Base-by-base conservation (phyloP, 2,797 vertebrate genomes). In the Columba guinea region DNA sequence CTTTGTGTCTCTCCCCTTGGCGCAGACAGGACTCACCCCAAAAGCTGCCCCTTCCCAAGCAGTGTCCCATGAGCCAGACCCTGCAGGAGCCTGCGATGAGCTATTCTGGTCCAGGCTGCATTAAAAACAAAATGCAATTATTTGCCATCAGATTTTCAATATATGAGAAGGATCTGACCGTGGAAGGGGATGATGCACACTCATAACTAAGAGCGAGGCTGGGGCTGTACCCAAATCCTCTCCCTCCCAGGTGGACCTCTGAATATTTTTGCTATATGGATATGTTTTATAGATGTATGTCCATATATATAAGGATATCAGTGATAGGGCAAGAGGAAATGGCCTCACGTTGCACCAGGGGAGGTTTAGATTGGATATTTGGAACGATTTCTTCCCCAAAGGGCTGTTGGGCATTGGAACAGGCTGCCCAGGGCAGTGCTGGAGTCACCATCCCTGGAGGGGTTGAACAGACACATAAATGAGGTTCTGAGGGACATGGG, bases 11-110 rank as follows among this genome's bases (percentile, higher is more conserved):
- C 16, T 60, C 56, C 63, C 51, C 26, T 32, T 24, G 26, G 56
- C 7, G 2, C 62, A 70, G 28, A 35, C 90, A 75, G 56, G 27
- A 21, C n/a, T 89, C 27, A 1, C n/a, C 74, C 84, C 84, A 79
- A n/a, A 82, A 93, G 27, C 26, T 89, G 26, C 71, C 20, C 56
- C 65, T 88, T 63, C 15, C 92, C 87, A 68, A 71, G 69, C 19
- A 4, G 15, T 1, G 1, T 79, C 53, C 51, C 46, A 5, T 3
- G 4, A 77, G 32, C 23, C 79, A 55, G 56, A 24, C 52, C 1
- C 0, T 34, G 49, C 58, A 53, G 78, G 59, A 84, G 44, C 65
- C 64, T 58, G 53, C 35, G 14, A 4, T 28, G n/a, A 93, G 60
- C 52, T 77, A 8, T 41, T 85, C 30, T 89, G 53, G 17, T 88